phyloP scores from a whole-genome alignment of 2,888 invertebrate genomes.

The Agrotis ipsilon region DNA sequence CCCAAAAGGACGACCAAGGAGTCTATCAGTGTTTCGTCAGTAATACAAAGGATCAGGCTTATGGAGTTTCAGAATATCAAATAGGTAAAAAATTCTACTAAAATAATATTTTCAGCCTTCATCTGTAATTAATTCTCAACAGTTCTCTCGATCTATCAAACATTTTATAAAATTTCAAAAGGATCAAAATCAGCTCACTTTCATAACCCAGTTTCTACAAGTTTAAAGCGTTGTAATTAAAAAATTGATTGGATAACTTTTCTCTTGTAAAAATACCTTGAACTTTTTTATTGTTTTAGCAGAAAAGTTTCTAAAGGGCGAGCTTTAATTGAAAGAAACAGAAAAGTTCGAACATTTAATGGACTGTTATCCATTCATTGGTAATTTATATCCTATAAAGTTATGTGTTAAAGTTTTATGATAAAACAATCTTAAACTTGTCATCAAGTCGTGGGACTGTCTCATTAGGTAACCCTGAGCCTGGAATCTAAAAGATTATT shows the following conservation, averaged over 20 bases:
- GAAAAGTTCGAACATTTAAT: slow-evolving; percentile 34
- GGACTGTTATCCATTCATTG: slow-evolving; percentile 35
- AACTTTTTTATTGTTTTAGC: slow-evolving; percentile 65
- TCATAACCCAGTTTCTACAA: slow-evolving; percentile 28
- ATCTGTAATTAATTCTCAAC: not conserved
- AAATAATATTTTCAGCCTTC: not conserved
- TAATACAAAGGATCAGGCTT: slow-evolving; percentile 96
- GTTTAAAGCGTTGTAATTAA: slow-evolving; percentile 66
- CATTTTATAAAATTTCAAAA: slow-evolving; percentile 14
- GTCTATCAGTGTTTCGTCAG: slow-evolving; percentile 98
- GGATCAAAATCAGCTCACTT: slow-evolving; percentile 23
- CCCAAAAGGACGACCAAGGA: slow-evolving; percentile 96
- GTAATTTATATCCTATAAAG: slow-evolving; percentile 17
- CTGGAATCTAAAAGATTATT: no score
- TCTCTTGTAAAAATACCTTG: slow-evolving; percentile 63
- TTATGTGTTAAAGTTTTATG: slow-evolving; percentile 2
- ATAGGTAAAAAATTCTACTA: slow-evolving; percentile 91
- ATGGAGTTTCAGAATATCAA: slow-evolving; percentile 95
- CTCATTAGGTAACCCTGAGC: no score
- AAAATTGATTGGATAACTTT: slow-evolving; percentile 75
- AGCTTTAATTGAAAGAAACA: slow-evolving; percentile 12
- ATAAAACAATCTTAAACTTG: no score
- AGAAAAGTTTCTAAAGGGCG: slow-evolving; percentile 51
- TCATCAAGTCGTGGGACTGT: no score
- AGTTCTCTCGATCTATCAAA: slow-evolving; percentile 6